A percentile compares a stretch with the other conserved stretches of the same genome.
phyloP scores from a whole-genome alignment of 2,113 vertebrate genomes.

The Maccullochella peelii region DNA sequence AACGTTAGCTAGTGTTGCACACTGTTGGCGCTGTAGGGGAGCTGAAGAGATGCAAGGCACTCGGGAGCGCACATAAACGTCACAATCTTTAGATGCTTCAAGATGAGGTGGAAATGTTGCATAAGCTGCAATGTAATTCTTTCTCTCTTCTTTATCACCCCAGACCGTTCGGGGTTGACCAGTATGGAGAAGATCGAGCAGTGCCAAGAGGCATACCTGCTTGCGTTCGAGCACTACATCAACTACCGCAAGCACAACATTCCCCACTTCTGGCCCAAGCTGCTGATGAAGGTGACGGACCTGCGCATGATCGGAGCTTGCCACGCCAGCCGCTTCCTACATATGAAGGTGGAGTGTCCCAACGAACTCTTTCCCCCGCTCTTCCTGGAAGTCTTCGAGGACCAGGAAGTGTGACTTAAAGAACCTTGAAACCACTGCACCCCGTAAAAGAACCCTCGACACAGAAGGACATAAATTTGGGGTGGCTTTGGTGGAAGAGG shows the following conservation, averaged over 20 bases:
- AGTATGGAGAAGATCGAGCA: slow-evolving; percentile 96
- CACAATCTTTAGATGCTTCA: no score
- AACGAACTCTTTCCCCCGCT: slow-evolving; percentile 97
- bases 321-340: slow-evolving; percentile 99
- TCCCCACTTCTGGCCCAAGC: slow-evolving; percentile 99
- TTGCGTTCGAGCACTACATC: slow-evolving; percentile 99
- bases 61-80: no score
- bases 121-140: not conserved
- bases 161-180: slow-evolving; percentile 94
- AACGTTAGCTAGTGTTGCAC: no score
- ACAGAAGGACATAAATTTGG: not conserved
- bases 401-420: slow-evolving; percentile 81
- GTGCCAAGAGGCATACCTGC: slow-evolving; percentile 96
- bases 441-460: not conserved
- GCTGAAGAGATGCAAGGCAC: no score
- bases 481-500: not conserved
- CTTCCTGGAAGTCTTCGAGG: slow-evolving; percentile 98
- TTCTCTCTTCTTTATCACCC: not conserved
- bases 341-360: slow-evolving; percentile 99
- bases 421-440: not conserved
- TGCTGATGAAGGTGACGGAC: slow-evolving; percentile 99
- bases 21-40: no score
- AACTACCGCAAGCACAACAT: slow-evolving; percentile 99
- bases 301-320: slow-evolving; percentile 99
- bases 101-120: not conserved